Evolutionary conservation across 1,140 invertebrate species (phyloP).

Genomic region (Orchestia grillus): DNA sequence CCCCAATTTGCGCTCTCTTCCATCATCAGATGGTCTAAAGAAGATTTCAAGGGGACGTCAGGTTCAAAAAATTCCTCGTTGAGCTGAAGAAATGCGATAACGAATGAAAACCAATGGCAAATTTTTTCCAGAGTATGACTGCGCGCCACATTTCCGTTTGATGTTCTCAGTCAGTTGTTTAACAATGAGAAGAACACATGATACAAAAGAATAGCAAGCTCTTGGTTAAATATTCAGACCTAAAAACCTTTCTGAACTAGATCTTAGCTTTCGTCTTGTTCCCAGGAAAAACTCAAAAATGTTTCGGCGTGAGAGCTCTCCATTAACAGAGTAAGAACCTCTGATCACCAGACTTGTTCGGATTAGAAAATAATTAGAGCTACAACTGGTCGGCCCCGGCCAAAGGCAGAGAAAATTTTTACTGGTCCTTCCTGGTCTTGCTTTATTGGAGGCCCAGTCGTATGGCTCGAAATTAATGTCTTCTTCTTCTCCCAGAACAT

Average conservation of each 20-base stretch:
- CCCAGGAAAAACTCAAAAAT: neutral
- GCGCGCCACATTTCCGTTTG: neutral
- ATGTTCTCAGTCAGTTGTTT: neutral
- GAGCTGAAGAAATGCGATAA: neutral
- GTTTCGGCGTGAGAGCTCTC: neutral
- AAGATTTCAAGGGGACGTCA: neutral
- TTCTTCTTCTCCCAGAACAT: neutral
- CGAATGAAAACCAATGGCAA: neutral
- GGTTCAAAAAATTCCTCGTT: neutral
- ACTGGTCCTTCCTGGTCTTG: neutral
- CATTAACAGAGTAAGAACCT: neutral
- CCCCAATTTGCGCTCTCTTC: neutral
- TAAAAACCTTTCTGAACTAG: neutral
- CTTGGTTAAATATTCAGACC: neutral
- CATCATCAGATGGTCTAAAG: neutral
- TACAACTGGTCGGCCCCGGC: neutral
- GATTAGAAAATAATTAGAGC: constrained; percentile 10
- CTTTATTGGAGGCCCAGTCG: neutral
- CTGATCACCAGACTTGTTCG: neutral
- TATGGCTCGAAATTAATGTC: neutral
- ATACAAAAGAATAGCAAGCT: neutral
- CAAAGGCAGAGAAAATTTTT: neutral
- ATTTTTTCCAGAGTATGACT: neutral
- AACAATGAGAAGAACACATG: neutral
- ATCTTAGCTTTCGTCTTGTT: neutral